Conservation (phyloP, 2,113 vertebrate genomes). For the Perccottus glenii region DNA sequence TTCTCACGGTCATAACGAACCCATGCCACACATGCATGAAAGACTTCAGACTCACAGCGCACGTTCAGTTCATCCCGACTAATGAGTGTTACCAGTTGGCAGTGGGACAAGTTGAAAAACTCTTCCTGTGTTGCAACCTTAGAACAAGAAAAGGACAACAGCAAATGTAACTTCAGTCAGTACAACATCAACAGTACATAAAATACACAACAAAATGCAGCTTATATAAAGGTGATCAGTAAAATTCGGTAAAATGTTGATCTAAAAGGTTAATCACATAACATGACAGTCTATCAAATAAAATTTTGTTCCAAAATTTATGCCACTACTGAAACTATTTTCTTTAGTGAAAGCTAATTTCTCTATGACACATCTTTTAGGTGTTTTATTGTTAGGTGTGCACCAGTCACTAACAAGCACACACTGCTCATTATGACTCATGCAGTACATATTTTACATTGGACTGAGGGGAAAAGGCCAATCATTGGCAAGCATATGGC, state of each 20-base stretch:
- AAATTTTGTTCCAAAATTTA: no score
- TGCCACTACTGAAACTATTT: no score
- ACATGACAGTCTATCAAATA: no score
- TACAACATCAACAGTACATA: background rate
- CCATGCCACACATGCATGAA: conserved; percentile 94
- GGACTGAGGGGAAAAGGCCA: background rate
- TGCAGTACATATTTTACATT: conserved; percentile 8
- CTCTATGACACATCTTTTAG: background rate
- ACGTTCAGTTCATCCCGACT: conserved; percentile 96
- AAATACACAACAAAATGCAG: no score
- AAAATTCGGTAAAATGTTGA: no score
- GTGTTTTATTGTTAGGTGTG: background rate
- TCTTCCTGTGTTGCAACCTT: conserved; percentile 94
- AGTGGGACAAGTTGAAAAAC: conserved; percentile 92
- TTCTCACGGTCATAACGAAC: conserved; percentile 88
- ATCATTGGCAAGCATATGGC: background rate
- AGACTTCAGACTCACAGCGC: conserved; percentile 94
- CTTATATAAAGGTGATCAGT: no score
- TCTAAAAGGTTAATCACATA: no score
- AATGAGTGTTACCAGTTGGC: conserved; percentile 91
- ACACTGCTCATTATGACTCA: conserved; percentile 28
- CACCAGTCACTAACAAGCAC: conserved; percentile 2
- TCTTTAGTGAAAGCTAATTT: background rate
- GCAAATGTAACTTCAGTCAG: background rate
- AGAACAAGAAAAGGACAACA: background rate